These are phyloP conservation scores for Cephalopachus bancanus DNA, from an alignment of 2,797 vertebrate genomes.

Conservation along the genomic window DNA sequence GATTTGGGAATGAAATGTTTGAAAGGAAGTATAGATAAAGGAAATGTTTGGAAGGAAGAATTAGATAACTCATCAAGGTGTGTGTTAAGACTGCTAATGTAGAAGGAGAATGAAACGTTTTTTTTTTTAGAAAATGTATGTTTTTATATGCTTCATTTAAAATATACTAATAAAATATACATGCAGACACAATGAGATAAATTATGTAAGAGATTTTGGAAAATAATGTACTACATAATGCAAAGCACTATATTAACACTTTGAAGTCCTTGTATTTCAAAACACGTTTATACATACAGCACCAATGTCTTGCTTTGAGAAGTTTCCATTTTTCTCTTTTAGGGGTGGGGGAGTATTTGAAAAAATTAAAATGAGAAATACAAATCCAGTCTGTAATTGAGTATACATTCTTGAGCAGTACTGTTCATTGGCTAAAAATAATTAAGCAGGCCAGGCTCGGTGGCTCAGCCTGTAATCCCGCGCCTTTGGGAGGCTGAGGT, in stretches of 20 bases:
- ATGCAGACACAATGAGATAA: background rate
- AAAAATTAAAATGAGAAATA: background rate
- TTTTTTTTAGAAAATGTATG: slow-evolving; percentile 7
- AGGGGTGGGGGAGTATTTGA: background rate
- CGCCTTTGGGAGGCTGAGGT: too few relatives aligned
- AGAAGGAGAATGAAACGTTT: background rate
- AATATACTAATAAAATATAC: background rate
- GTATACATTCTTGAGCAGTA: background rate
- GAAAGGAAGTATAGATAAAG: background rate
- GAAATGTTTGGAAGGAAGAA: background rate
- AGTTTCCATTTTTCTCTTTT: background rate
- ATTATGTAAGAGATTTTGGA: background rate
- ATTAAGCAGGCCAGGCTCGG: too few relatives aligned
- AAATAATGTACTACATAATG: slow-evolving; percentile 29
- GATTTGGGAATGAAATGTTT: slow-evolving; percentile 33
- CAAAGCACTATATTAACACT: background rate
- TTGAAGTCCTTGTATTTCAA: background rate
- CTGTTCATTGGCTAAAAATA: background rate
- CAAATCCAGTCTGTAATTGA: background rate
- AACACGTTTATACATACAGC: background rate
- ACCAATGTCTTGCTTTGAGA: background rate
- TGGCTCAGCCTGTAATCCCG: too few relatives aligned
- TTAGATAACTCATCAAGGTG: background rate
- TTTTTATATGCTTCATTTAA: slow-evolving; percentile 4
- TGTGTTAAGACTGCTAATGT: background rate